Evolutionary conservation across 92 coral and sea anemone species (phyloP), one percentile per base, ranked within the genome.

Genomic region (Epizoanthus fatuus): DNA sequence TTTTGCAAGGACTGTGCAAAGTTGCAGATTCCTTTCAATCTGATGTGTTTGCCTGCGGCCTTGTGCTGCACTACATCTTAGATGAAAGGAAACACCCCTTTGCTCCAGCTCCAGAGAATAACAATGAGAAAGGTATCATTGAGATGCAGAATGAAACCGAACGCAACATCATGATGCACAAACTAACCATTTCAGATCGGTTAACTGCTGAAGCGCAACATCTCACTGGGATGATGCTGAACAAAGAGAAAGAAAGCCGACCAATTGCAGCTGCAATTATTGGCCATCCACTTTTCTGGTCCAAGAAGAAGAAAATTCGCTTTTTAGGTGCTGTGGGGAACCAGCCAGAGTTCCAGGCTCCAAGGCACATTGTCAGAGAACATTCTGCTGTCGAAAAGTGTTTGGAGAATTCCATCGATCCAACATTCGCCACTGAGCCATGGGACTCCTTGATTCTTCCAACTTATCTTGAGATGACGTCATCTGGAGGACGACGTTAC

Each of bases 31-130:
- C 88, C 1, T 54, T 12, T 16, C 62, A 85, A 37, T 83, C 91
- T 4, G 94, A 87, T 59, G 63, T 91, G 32, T 91, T 87, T 70
- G 64, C 94, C 1, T 83, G 94, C 72, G 94, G 91, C 58, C 91
- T 87, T 12, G 67, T 91, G 12, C 55, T 87, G 3, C 91, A 87
- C 55, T 87, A 82, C 57, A 70, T 91, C 47, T 39, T 91, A 44
- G 71, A 85, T 25, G 79, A 8, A 0, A 74, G 39, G 67, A 87
- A 83, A 15, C 91, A 91, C 57, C 94, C 89, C 45, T 87, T 91
- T 87, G 49, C 60, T 32, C 88, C 85, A 20, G 16, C 22, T 35
- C 11, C 15, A 15, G 49, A 19, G 52, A 79, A 17, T 32, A n/a
- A 44, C 38, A 59, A 37, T 4, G 83, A 71, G 35, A 67, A 49